Evolutionary conservation across 2,113 vertebrate genomes (phyloP).

Genomic region (Alces alces): DNA sequence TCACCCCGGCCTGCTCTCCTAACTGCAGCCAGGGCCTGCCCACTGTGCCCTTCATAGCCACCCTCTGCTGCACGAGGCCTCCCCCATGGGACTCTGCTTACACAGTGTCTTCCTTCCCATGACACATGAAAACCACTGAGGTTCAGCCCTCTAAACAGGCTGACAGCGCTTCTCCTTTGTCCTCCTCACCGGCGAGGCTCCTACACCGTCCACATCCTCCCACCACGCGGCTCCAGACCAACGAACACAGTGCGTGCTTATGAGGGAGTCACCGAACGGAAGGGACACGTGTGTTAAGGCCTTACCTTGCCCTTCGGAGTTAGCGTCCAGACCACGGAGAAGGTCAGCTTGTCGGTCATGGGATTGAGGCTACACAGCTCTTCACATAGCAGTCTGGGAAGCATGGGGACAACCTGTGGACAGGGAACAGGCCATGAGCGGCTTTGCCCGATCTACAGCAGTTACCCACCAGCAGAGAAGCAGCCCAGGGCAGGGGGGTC

Average conservation of each 20-base stretch:
- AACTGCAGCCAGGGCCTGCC: background rate
- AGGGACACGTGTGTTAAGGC: background rate
- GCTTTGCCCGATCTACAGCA: rapidly evolving
- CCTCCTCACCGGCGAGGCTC: background rate
- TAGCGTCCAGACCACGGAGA: conserved; percentile 96
- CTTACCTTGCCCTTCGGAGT: conserved; percentile 93
- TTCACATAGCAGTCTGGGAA: conserved; percentile 94
- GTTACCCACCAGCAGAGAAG: background rate
- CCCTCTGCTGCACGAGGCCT: too few relatives aligned
- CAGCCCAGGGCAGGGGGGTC: background rate
- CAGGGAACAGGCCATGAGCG: conserved; percentile 43
- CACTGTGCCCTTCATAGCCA: background rate
- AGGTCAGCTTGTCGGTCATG: conserved; percentile 90
- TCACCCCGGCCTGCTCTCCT: background rate
- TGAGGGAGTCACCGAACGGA: rapidly evolving
- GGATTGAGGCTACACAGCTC: conserved; percentile 97
- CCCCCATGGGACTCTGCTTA: background rate
- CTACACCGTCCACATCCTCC: rapidly evolving
- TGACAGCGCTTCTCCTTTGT: background rate
- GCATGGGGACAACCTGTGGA: conserved; percentile 94
- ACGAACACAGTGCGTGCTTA: rapidly evolving
- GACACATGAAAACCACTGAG: background rate
- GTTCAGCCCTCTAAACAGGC: background rate
- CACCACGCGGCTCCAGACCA: background rate
- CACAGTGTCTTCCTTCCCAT: background rate